phyloP scores from a whole-genome alignment of 2,888 invertebrate species.

The Drosophila longiperda region DNA sequence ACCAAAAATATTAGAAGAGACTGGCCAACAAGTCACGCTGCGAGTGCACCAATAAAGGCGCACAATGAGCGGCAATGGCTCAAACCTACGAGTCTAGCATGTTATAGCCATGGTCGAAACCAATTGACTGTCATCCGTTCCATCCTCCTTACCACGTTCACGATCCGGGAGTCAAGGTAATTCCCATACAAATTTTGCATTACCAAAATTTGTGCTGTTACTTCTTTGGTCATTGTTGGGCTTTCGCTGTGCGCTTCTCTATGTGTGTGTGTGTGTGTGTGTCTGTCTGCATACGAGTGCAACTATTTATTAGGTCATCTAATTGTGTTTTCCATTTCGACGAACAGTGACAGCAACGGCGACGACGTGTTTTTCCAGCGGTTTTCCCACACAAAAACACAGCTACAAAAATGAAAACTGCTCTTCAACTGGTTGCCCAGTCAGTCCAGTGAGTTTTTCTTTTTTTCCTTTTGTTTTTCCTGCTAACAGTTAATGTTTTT shows the following conservation, averaged over 20 bases:
- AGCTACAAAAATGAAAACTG: slow-evolving; percentile 22
- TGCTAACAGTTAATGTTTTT: slow-evolving; percentile 27
- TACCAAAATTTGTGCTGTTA: slow-evolving; percentile 55
- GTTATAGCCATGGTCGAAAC: slow-evolving; percentile 29
- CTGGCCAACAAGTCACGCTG: slow-evolving; percentile 67
- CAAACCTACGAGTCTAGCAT: slow-evolving; percentile 15
- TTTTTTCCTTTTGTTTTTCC: slow-evolving; percentile 9
- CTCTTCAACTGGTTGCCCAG: slow-evolving; percentile 11
- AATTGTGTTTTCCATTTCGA: slow-evolving; percentile 79
- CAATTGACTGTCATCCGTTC: slow-evolving; percentile 46
- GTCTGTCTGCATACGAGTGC: slow-evolving; percentile 59
- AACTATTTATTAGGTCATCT: slow-evolving; percentile 82
- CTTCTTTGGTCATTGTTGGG: slow-evolving; percentile 50
- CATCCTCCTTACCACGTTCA: slow-evolving; percentile 48
- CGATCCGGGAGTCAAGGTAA: slow-evolving; percentile 71
- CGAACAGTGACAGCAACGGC: slow-evolving; percentile 46
- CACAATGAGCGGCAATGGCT: slow-evolving; percentile 41
- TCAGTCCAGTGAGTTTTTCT: slow-evolving; percentile 25
- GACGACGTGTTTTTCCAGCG: slow-evolving; percentile 64
- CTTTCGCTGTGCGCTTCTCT: slow-evolving; percentile 30
- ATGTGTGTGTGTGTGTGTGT: slow-evolving; percentile 2
- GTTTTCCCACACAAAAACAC: slow-evolving; percentile 69
- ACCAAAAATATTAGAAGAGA: slow-evolving; percentile 68
- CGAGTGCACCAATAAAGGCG: slow-evolving; percentile 70
- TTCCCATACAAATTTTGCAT: slow-evolving; percentile 75